Evolutionary conservation across 2,797 vertebrate genomes (phyloP).

Genomic region (Platalea minor): DNA sequence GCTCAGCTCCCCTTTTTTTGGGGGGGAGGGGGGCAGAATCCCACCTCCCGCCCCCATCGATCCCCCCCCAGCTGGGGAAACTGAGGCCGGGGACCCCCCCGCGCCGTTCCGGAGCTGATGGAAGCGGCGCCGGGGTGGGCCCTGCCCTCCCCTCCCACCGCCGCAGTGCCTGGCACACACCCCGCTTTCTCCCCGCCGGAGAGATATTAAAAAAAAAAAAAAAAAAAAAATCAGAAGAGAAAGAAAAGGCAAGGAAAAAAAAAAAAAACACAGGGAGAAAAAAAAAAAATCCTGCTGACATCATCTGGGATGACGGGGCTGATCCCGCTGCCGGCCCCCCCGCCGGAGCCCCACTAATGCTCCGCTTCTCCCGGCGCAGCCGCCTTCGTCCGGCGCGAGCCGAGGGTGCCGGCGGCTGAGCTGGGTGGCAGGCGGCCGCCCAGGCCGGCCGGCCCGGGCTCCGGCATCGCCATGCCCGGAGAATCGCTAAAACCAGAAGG

Average conservation of each 20-base stretch:
- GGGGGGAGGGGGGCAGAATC: background rate
- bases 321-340: background rate
- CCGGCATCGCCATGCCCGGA: background rate
- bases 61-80: background rate
- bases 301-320: background rate
- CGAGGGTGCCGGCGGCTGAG: background rate
- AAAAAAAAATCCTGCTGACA: background rate
- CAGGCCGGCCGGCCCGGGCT: background rate
- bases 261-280: too few species aligned
- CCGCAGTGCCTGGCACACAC: background rate
- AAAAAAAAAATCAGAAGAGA: background rate
- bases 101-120: background rate
- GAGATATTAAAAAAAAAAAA: background rate
- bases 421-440: background rate
- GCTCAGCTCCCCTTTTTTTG: background rate
- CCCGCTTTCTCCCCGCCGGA: background rate
- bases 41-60: background rate
- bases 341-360: background rate
- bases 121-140: background rate
- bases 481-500: background rate
- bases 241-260: background rate
- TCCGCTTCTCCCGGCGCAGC: background rate
- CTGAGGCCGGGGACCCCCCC: background rate
- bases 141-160: background rate
- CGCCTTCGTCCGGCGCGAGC: background rate